Conservation (phyloP, 2,888 invertebrate genomes). For the Graphium colonna region DNA sequence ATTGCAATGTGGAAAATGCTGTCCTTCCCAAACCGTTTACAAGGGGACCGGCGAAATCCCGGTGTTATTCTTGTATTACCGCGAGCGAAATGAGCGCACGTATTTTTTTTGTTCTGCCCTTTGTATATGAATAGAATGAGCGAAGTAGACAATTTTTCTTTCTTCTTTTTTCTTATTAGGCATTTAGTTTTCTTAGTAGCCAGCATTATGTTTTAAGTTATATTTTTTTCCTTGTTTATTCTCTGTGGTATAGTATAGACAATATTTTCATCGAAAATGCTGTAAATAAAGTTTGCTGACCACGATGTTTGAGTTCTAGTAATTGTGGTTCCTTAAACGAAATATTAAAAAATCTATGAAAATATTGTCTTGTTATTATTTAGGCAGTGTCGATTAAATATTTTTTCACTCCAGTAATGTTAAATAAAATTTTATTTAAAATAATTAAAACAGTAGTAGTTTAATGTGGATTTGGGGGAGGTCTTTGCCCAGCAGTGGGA, state of each 20-base stretch:
- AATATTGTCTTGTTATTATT: too few relatives aligned
- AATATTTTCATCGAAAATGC: not conserved
- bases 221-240: not conserved
- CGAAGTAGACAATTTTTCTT: slow-evolving; percentile 21
- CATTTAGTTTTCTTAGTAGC: slow-evolving; percentile 1
- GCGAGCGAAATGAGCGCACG: slow-evolving; percentile 51
- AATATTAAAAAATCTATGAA: too few relatives aligned
- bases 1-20: slow-evolving; percentile 44
- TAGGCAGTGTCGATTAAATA: too few relatives aligned
- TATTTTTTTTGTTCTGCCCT: slow-evolving; percentile 48
- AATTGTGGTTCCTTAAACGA: too few relatives aligned
- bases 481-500: too few relatives aligned
- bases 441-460: too few relatives aligned
- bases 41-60: slow-evolving; percentile 47
- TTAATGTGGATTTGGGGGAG: too few relatives aligned
- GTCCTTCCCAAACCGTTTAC: slow-evolving; percentile 50
- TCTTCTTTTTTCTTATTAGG: slow-evolving; percentile 16
- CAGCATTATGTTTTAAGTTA: not conserved
- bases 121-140: slow-evolving; percentile 37
- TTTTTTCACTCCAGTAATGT: too few relatives aligned
- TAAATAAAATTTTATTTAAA: too few relatives aligned
- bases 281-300: too few relatives aligned
- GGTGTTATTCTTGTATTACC: slow-evolving; percentile 60
- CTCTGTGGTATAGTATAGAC: not conserved
- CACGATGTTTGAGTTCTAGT: too few relatives aligned